Evolutionary conservation across 2,113 vertebrate species (phyloP).

Genomic region (Xiphias gladius): DNA sequence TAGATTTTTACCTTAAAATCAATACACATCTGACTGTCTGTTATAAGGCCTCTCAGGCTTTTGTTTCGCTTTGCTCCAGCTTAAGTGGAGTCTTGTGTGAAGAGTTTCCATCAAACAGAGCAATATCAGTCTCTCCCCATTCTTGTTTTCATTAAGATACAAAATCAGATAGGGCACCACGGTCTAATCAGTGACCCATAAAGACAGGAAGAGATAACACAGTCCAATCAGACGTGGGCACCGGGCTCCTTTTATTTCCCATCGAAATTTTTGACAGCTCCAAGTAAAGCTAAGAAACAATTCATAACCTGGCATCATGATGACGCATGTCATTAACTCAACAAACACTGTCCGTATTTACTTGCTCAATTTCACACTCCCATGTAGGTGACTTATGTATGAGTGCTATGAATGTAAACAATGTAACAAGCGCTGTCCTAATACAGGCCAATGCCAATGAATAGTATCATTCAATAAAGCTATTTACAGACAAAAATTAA

Average conservation of each 20-base stretch:
- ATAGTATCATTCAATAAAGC: not conserved
- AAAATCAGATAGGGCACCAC: too few relatives aligned
- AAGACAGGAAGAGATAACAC: too few relatives aligned
- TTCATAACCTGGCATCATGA: conserved; percentile 6
- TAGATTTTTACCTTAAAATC: too few relatives aligned
- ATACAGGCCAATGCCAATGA: not conserved
- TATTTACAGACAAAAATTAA: not conserved
- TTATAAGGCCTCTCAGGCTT: too few relatives aligned
- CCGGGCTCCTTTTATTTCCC: not conserved
- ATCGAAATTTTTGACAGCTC: not conserved
- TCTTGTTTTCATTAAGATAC: too few relatives aligned
- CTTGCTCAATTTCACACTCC: not conserved
- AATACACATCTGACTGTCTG: too few relatives aligned
- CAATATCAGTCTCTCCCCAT: too few relatives aligned
- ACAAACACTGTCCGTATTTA: conserved; percentile 1
- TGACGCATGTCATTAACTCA: not conserved
- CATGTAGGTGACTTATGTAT: not conserved
- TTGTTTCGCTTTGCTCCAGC: too few relatives aligned
- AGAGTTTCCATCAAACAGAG: too few relatives aligned
- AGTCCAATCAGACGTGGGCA: not conserved
- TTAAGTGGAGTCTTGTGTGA: too few relatives aligned
- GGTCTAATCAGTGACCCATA: too few relatives aligned
- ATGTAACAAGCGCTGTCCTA: not conserved
- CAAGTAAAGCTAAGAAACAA: not conserved
- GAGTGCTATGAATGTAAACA: not conserved